A percentile compares a stretch with the other conserved stretches of the same genome.
Evolutionary conservation across 1,140 invertebrate genomes (phyloP).

Genomic region (Heliconius hewitsoni): DNA sequence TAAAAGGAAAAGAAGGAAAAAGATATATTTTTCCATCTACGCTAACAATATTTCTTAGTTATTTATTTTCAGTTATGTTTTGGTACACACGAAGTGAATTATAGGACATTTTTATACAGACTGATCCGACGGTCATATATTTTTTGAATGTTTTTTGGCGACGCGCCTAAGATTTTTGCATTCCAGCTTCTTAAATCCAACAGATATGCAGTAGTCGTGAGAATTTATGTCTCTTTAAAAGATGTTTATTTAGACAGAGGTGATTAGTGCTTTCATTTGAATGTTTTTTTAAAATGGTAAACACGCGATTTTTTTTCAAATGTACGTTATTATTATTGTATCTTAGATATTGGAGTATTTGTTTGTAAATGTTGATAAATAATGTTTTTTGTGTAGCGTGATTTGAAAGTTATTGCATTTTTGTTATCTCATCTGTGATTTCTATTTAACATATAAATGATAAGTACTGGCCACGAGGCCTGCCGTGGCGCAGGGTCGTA

Average conservation of each 20-base stretch:
- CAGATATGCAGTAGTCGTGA: slow-evolving; percentile 44
- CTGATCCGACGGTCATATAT: slow-evolving; percentile 36
- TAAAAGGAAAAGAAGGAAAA: too few species aligned
- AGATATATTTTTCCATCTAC: too few species aligned
- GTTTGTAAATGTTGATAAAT: too few species aligned
- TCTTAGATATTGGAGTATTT: neutral
- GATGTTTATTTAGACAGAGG: slow-evolving; percentile 11
- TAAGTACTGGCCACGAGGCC: too few species aligned
- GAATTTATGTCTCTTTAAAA: slow-evolving; percentile 35
- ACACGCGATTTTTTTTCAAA: neutral
- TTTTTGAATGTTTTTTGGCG: slow-evolving; percentile 41
- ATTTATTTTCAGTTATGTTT: slow-evolving; percentile 3
- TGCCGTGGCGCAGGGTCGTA: too few species aligned
- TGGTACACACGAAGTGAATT: slow-evolving; percentile 27
- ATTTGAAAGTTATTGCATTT: neutral
- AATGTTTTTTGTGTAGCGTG: neutral
- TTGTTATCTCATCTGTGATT: neutral
- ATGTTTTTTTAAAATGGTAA: neutral
- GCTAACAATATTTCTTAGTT: neutral
- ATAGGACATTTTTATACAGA: slow-evolving; percentile 36
- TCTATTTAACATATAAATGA: neutral
- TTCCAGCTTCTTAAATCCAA: slow-evolving; percentile 35
- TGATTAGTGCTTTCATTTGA: neutral
- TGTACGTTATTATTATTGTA: neutral
- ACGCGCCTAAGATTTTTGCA: slow-evolving; percentile 44